Base-by-base conservation (phyloP, 23 tunicate genomes). In the Ascidia mentula region DNA sequence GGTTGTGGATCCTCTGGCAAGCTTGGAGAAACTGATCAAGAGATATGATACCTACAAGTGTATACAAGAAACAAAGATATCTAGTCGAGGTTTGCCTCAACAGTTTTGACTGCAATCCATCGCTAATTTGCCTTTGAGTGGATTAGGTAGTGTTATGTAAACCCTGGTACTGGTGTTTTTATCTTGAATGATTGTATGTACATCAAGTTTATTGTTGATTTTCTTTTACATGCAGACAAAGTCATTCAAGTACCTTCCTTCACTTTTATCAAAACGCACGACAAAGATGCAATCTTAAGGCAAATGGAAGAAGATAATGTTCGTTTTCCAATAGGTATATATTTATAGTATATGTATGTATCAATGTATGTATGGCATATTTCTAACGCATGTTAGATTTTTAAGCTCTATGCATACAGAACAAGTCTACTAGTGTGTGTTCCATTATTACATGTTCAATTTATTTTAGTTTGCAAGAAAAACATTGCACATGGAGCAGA, bases 401-500 rank as follows among this genome's bases (percentile, higher is more conserved):
- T 12, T 12, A 9, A 42, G 15, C 15, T 42, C 15, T 15, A 15
- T 53, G 22, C 1, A 53, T 20, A 53, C 65, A 5, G 13, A 20
- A 5, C 22, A 20, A 53, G 24, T 20, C 65, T 53, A 53, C 65
- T 5, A 20, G 65, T 9, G 13, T 53, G n/a, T 9, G 1, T 9
- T 53, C 65, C 24, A 9, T 53, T 5, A 28, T 53, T 3, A 53
- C 65, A 53, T 9, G 22, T 3, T 53, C 12, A 53, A 53, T 53
- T 5, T 38, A 33, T 73, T 77, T 30, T 34, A 93, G 98, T 93
- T 61, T 93, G 98, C 81, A 93, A 93, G 81, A 93, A 88, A 84
- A 93, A 90, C 70, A 71, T 93, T 28, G 87, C 98, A 36, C 98
- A 93, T 65, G 98, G 98, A 36, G 31, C 79, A 37, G 90, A 80